Conservation (phyloP, 2,113 vertebrate genomes). For the Aphelocoma coerulescens region DNA sequence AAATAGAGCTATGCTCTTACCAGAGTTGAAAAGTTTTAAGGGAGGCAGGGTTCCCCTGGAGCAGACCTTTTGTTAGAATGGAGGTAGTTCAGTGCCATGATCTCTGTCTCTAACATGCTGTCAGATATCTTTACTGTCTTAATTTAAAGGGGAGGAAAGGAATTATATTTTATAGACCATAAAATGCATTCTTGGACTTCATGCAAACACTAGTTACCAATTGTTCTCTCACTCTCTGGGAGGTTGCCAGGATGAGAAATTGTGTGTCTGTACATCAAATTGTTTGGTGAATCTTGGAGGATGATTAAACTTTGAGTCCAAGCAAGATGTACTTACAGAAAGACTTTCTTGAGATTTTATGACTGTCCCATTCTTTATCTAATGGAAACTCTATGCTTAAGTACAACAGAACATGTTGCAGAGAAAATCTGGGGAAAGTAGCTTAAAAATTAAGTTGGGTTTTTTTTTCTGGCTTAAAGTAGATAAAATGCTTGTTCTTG, state of each 20-base stretch:
- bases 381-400: background rate
- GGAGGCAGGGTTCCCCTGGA: constrained; percentile 35
- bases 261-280: constrained; percentile 14
- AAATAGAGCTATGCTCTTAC: background rate
- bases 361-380: background rate
- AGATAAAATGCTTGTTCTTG: background rate
- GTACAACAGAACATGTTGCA: background rate
- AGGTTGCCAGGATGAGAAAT: constrained; percentile 16
- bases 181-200: constrained; percentile 59
- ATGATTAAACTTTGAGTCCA: background rate
- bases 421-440: background rate
- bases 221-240: constrained; percentile 30
- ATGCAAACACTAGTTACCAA: constrained; percentile 46
- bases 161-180: constrained; percentile 58
- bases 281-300: background rate
- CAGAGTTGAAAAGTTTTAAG: constrained; percentile 20
- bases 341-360: background rate
- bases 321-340: background rate
- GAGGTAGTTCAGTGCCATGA: background rate
- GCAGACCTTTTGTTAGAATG: background rate
- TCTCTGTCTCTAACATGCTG: background rate
- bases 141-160: constrained; percentile 39
- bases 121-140: constrained; percentile 51
- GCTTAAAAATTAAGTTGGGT: background rate
- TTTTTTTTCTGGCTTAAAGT: background rate